A percentile compares a stretch with the other conserved stretches of the same genome.
Evolutionary conservation across 2,797 vertebrate genomes (phyloP).

Genomic region (Alosa sapidissima): DNA sequence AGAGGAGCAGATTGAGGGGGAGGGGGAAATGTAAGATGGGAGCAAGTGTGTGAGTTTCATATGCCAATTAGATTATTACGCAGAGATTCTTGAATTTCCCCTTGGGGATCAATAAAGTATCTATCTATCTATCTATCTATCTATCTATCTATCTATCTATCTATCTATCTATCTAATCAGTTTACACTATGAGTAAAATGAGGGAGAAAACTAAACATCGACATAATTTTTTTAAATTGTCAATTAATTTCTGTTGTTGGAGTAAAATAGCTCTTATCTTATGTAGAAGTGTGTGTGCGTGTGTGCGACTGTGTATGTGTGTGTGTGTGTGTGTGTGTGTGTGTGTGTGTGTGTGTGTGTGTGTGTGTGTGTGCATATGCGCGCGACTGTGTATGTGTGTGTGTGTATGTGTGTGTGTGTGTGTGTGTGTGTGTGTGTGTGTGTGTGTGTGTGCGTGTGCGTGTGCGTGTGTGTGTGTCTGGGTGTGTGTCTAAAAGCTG

Average conservation of each 20-base stretch:
- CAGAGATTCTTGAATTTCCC: background rate
- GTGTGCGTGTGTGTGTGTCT: background rate
- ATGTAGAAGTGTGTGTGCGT: background rate
- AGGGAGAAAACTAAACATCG: background rate
- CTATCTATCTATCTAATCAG: background rate
- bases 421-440: background rate
- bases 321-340: background rate
- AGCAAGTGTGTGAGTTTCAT: background rate
- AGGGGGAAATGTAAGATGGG: background rate
- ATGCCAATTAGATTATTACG: background rate
- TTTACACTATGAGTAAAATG: background rate
- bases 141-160: no score
- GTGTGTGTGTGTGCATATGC: background rate
- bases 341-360: background rate
- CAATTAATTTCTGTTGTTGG: background rate
- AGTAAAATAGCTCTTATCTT: no score
- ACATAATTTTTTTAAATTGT: background rate
- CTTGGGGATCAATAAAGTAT: no score
- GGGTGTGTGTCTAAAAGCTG: conserved; percentile 17
- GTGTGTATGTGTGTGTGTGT: no score
- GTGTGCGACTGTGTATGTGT: background rate
- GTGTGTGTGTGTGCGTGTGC: background rate
- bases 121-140: no score
- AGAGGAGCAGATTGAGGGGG: background rate
- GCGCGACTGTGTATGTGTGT: background rate